These are phyloP conservation scores for Porites divaricata DNA, from an alignment of 92 coral and sea anemone species.

Conservation along the genomic window DNA sequence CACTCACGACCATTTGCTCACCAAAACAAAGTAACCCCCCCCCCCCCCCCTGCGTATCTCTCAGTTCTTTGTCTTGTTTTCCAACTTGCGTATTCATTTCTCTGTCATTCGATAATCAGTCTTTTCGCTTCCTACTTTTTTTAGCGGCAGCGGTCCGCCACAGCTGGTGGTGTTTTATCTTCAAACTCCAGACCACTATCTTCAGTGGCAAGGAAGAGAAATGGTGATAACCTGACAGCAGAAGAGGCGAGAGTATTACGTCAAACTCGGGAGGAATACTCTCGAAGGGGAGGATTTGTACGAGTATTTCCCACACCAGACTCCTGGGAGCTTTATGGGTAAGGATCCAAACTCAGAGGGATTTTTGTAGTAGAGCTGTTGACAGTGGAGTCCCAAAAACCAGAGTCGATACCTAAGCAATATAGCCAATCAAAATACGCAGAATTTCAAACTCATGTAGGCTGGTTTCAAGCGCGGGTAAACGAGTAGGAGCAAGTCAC, in stretches of 20 bases:
- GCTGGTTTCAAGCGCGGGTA: too few species aligned
- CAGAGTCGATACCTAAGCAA: too few species aligned
- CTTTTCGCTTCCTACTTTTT: neutral
- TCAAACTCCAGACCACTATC: conserved; percentile 52
- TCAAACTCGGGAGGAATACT: conserved; percentile 84
- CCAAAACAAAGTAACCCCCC: too few species aligned
- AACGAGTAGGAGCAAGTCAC: too few species aligned
- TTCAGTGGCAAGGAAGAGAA: conserved; percentile 20
- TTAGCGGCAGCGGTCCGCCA: conserved; percentile 90
- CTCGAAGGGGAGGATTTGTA: conserved; percentile 89
- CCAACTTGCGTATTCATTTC: too few species aligned
- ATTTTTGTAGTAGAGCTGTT: neutral
- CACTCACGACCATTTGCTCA: too few species aligned
- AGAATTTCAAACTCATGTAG: too few species aligned
- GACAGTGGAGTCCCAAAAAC: too few species aligned
- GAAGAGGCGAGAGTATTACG: conserved; percentile 88
- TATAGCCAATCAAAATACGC: too few species aligned
- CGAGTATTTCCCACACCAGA: conserved; percentile 94
- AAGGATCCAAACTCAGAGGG: neutral
- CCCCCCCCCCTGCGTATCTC: too few species aligned
- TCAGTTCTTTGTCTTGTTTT: too few species aligned
- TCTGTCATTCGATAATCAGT: too few species aligned
- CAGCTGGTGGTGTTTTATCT: conserved; percentile 71
- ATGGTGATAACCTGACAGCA: conserved; percentile 64
- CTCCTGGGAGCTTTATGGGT: conserved; percentile 98